Percentiles rank a stretch among this genome's conserved stretches.
phyloP scores from a whole-genome alignment of 2,888 invertebrate genomes.

The Synanthedon formicaeformis region DNA sequence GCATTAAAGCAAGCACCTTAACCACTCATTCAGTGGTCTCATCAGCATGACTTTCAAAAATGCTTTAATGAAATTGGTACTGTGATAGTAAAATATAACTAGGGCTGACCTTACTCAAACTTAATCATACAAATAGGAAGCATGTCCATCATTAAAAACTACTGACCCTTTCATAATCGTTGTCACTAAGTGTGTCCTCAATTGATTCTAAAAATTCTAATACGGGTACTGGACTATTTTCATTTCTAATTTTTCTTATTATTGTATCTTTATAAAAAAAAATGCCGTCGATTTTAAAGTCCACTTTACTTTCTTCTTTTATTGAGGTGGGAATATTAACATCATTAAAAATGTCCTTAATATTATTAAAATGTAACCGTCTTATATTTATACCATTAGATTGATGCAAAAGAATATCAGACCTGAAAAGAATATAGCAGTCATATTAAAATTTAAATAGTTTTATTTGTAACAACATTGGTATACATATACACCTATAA shows the following conservation, averaged over 20 bases:
- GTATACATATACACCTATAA: not conserved
- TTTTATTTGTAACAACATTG: not conserved
- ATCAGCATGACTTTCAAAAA: too few relatives aligned
- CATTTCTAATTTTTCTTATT: conserved; percentile 17
- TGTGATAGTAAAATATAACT: too few relatives aligned
- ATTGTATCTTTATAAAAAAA: conserved; percentile 7
- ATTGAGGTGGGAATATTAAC: not conserved
- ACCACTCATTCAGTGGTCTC: too few relatives aligned
- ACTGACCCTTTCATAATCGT: conserved; percentile 2
- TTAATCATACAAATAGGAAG: too few relatives aligned
- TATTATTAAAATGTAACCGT: conserved; percentile 21
- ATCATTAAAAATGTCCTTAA: conserved; percentile 30
- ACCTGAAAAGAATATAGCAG: conserved; percentile 15
- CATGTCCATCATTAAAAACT: too few relatives aligned
- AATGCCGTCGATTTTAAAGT: conserved; percentile 1
- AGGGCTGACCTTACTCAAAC: too few relatives aligned
- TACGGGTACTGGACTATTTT: conserved; percentile 17
- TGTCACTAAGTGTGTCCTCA: conserved; percentile 21
- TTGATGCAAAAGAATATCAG: conserved; percentile 23
- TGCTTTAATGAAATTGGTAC: too few relatives aligned
- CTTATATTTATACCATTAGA: conserved; percentile 14
- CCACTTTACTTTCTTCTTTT: conserved; percentile 4
- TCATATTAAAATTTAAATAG: not conserved
- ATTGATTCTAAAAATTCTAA: conserved; percentile 30
- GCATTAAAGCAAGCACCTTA: too few relatives aligned